A percentile compares a stretch with the other conserved stretches of the same genome.
phyloP scores from a whole-genome alignment of 2,797 vertebrate species.

The Rhyacichthys aspro region DNA sequence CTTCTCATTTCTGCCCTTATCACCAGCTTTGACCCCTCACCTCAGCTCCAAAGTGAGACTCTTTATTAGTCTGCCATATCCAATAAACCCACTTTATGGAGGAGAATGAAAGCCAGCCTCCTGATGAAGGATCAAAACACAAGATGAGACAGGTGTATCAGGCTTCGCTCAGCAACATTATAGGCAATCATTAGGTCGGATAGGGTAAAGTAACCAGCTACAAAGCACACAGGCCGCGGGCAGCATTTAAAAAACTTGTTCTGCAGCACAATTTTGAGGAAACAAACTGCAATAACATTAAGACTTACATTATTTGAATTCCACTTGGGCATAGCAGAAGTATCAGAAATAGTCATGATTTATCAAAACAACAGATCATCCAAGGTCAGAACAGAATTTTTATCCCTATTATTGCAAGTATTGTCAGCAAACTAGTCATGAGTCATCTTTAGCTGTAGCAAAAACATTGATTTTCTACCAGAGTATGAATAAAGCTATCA shows the following conservation, averaged over 20 bases:
- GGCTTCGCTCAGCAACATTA: slow-evolving; percentile 33
- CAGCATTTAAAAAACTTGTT: too few species aligned
- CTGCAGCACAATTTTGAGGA: not conserved
- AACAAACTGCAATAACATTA: not conserved
- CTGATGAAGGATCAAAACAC: slow-evolving; percentile 48
- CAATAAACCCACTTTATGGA: slow-evolving; percentile 68
- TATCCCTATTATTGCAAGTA: slow-evolving; percentile 33
- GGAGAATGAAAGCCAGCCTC: slow-evolving; percentile 55
- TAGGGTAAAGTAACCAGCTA: slow-evolving; percentile 11
- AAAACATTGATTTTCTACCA: slow-evolving; percentile 31
- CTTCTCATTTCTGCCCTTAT: slow-evolving; percentile 65
- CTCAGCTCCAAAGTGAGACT: slow-evolving; percentile 64
- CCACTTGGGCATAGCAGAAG: too few species aligned
- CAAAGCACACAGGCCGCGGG: slow-evolving; percentile 11
- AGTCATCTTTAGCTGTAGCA: slow-evolving; percentile 18
- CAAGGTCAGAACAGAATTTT: slow-evolving; percentile 45
- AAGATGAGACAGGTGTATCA: slow-evolving; percentile 56
- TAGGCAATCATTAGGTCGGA: slow-evolving; percentile 33
- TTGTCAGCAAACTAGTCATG: slow-evolving; percentile 27
- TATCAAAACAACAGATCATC: slow-evolving; percentile 56
- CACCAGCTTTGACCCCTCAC: slow-evolving; percentile 69
- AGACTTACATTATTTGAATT: too few species aligned
- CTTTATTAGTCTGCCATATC: slow-evolving; percentile 80
- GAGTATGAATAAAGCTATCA: slow-evolving; percentile 9
- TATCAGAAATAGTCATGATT: slow-evolving; percentile 54